These are phyloP conservation scores for Gymnocephalus cernua DNA, from an alignment of 2,113 vertebrate genomes.

Conservation along the genomic window DNA sequence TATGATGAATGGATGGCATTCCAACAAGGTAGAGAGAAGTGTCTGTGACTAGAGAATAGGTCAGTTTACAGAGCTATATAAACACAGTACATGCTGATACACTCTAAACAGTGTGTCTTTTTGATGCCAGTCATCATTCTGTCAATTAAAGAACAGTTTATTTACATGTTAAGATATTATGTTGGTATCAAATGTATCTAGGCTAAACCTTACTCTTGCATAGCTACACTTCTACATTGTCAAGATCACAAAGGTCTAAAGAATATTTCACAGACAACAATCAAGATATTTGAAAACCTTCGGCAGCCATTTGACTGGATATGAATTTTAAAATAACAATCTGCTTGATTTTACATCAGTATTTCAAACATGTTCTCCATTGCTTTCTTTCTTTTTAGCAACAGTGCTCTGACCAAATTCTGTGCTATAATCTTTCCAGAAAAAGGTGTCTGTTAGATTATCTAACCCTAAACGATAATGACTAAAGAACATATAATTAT, in stretches of 20 bases:
- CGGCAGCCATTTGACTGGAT: background rate
- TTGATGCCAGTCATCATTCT: background rate
- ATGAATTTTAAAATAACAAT: background rate
- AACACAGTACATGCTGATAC: no score
- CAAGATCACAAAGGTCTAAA: background rate
- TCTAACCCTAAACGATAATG: background rate
- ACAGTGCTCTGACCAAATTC: background rate
- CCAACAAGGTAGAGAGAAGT: background rate
- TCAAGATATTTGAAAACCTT: background rate
- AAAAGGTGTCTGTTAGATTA: background rate
- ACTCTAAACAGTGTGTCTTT: no score
- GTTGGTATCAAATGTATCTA: background rate
- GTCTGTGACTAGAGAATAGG: background rate
- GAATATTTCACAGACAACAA: background rate
- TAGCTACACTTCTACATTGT: background rate
- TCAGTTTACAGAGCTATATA: background rate
- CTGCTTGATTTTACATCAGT: background rate
- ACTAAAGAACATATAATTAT: background rate
- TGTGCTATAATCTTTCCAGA: background rate
- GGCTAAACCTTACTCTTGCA: background rate
- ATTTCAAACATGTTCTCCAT: background rate
- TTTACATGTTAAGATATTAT: background rate
- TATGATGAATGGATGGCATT: background rate
- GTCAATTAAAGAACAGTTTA: background rate
- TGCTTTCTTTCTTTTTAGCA: background rate